Percentiles rank a stretch among this genome's conserved stretches.
Evolutionary conservation across 2,113 vertebrate genomes (phyloP).

Genomic region (Lates calcarifer): DNA sequence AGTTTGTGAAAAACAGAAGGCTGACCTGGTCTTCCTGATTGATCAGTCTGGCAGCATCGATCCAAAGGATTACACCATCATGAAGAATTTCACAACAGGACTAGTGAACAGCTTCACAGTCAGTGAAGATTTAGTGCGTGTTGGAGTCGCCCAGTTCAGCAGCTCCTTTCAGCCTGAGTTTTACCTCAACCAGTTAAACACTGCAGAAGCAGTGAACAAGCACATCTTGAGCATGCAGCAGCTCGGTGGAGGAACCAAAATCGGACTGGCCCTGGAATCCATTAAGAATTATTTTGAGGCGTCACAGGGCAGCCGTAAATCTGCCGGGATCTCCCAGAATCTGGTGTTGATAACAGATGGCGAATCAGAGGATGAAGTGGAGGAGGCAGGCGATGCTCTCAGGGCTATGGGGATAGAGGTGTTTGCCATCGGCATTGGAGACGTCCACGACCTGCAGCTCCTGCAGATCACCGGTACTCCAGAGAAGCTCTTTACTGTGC

Average conservation of each 20-base stretch:
- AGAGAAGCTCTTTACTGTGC: constrained; percentile 69
- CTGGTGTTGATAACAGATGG: constrained; percentile 87
- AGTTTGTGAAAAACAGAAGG: constrained; percentile 81
- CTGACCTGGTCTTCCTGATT: constrained; percentile 86
- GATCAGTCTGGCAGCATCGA: constrained; percentile 85
- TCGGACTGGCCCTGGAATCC: constrained; percentile 75
- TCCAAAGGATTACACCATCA: constrained; percentile 57
- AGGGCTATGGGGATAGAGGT: constrained; percentile 62
- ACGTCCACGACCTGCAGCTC: constrained; percentile 72
- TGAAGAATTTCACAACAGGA: constrained; percentile 81
- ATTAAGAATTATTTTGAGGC: constrained; percentile 76
- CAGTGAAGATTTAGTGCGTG: constrained; percentile 62
- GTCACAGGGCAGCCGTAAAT: constrained; percentile 71
- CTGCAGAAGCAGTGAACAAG: constrained; percentile 33
- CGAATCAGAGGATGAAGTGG: constrained; percentile 72
- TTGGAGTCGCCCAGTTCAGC: constrained; percentile 86
- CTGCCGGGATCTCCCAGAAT: constrained; percentile 76
- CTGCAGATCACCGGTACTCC: constrained; percentile 75
- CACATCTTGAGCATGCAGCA: constrained; percentile 71
- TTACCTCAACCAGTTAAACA: constrained; percentile 77
- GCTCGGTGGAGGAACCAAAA: constrained; percentile 54
- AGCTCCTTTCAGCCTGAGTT: constrained; percentile 75
- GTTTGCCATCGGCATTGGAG: constrained; percentile 82
- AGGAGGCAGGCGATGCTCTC: constrained; percentile 65
- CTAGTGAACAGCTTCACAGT: constrained; percentile 80